These are phyloP conservation scores for Drosophila sulfurigaster DNA, from an alignment of 1,140 invertebrate species.

Conservation along the genomic window DNA sequence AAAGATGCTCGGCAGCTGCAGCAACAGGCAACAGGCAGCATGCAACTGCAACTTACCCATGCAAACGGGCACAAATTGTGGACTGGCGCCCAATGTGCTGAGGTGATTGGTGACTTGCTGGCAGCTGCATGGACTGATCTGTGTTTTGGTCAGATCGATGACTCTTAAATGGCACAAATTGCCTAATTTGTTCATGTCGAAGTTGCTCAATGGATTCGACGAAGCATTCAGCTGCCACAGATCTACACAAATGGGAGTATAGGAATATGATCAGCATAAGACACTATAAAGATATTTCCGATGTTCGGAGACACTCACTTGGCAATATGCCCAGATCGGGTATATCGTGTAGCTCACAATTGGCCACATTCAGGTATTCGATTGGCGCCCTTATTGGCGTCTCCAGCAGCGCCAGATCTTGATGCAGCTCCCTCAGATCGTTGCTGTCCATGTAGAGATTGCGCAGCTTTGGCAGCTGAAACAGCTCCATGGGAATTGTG, in stretches of 20 bases:
- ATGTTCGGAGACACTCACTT: constrained; percentile 50
- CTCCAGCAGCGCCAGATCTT: constrained; percentile 77
- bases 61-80: constrained; percentile 75
- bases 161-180: constrained; percentile 76
- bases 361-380: constrained; percentile 86
- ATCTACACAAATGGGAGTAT: constrained; percentile 36
- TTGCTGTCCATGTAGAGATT: constrained; percentile 87
- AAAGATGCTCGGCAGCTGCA: constrained; percentile 39
- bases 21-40: constrained; percentile 5
- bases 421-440: constrained; percentile 84
- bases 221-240: constrained; percentile 82
- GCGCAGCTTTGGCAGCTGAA: constrained; percentile 86
- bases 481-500: constrained; percentile 86
- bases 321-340: constrained; percentile 86
- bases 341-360: constrained; percentile 85
- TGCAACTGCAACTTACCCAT: constrained; percentile 65
- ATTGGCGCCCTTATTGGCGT: constrained; percentile 86
- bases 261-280: background rate
- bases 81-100: constrained; percentile 58
- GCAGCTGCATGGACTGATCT: constrained; percentile 67
- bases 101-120: constrained; percentile 77
- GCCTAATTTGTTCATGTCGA: constrained; percentile 63
- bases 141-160: constrained; percentile 75
- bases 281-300: background rate
- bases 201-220: constrained; percentile 67